These are phyloP conservation scores for Polyploca ridens DNA, from an alignment of 2,888 invertebrate species.

Conservation along the genomic window DNA sequence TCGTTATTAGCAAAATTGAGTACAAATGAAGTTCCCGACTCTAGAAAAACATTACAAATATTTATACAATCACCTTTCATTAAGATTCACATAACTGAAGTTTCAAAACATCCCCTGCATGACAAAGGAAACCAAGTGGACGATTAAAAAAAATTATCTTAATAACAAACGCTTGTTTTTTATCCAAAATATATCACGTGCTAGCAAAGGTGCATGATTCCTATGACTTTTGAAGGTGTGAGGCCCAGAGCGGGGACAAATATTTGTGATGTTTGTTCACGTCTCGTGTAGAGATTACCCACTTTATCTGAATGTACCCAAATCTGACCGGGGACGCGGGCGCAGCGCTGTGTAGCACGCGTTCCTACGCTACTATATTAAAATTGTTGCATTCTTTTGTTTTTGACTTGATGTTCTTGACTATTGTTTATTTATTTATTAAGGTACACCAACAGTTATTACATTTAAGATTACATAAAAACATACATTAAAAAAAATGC, in stretches of 20 bases:
- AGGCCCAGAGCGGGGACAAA: constrained; percentile 61
- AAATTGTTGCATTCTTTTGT: constrained; percentile 5
- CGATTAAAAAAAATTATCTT: not conserved
- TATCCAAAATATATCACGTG: constrained; percentile 19
- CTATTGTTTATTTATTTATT: no score
- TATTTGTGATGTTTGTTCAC: constrained; percentile 68
- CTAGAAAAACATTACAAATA: no score
- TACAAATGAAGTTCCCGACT: no score
- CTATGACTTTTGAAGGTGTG: constrained; percentile 36
- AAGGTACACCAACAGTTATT: no score
- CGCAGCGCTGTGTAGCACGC: constrained; percentile 5
- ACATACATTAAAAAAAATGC: no score
- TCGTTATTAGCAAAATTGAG: no score
- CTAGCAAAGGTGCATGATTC: constrained; percentile 25
- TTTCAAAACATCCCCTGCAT: not conserved
- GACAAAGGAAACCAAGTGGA: not conserved
- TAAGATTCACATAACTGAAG: not conserved
- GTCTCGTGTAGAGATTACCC: constrained; percentile 65
- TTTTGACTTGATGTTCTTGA: not conserved
- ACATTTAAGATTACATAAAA: no score
- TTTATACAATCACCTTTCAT: no score
- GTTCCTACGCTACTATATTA: not conserved
- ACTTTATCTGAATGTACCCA: constrained; percentile 68
- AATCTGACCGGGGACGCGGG: constrained; percentile 58
- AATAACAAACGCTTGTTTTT: no score